Evolutionary conservation across 2,797 vertebrate genomes (phyloP).

Genomic region (Lemur catta): DNA sequence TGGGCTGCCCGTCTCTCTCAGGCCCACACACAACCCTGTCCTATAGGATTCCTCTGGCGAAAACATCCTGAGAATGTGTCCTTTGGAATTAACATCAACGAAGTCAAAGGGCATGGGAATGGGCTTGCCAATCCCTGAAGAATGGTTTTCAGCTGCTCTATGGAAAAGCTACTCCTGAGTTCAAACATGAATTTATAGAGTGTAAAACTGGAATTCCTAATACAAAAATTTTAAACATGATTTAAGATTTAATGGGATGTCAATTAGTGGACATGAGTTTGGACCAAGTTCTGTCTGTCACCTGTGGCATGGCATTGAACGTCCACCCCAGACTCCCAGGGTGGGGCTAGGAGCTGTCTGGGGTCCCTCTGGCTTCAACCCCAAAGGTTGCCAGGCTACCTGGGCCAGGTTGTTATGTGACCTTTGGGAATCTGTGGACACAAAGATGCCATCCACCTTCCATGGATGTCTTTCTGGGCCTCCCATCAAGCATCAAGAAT

Average conservation of each 20-base stretch:
- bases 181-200: neutral
- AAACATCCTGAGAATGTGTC: constrained; percentile 83
- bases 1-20: constrained; percentile 69
- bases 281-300: neutral
- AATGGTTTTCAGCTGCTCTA: constrained; percentile 61
- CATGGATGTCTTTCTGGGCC: neutral
- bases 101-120: constrained; percentile 86
- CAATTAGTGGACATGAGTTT: rapidly evolving
- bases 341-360: neutral
- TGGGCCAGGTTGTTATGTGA: neutral
- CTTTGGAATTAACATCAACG: constrained; percentile 79
- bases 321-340: neutral
- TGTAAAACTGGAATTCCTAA: neutral
- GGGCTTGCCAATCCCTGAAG: constrained; percentile 71
- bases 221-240: rapidly evolving
- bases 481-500: neutral
- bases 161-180: constrained; percentile 62
- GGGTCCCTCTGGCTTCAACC: neutral
- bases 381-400: neutral
- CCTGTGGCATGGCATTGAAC: rapidly evolving
- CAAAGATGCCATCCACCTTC: neutral
- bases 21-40: constrained; percentile 63
- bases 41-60: constrained; percentile 80
- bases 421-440: neutral
- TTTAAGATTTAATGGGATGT: neutral